Evolutionary conservation across 2,888 invertebrate species (phyloP), one percentile per base, ranked within the genome.

Genomic region (Salticus scenicus): DNA sequence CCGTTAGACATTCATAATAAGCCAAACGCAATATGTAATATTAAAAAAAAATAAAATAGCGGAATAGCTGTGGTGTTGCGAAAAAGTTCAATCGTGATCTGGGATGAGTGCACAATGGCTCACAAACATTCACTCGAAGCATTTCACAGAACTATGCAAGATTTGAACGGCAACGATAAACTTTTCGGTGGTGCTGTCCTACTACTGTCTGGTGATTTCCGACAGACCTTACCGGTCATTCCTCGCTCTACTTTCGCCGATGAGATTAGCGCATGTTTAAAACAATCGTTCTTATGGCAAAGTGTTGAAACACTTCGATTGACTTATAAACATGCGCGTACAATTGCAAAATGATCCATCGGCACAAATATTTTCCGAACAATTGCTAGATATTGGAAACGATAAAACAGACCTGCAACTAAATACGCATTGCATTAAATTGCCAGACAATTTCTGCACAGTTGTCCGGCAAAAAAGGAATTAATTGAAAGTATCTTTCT

Each of bases 251-350:
- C 31, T 8, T 8, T 24, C 0, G 66, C 31, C 7, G 66, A 66
- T 66, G 66, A 66, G 30, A 4, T 28, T 66, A 28, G 30, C 0
- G 20, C 31, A 31, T 90, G 88, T 66, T 4, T 57, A 5, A 57
- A 57, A 57, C 17, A 5, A 24, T 57, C 57, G 5, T 1, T 5
- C 12, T 7, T 66, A 31, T 66, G 66, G 30, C 1, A 30, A 27
- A 0, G 27, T 12, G 27, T 63, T 17, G 17, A 31, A n/a, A 28
- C 4, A 66, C 2, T 28, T 14, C 28, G 1, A 17, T 1, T 66
- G 14, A 28, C n/a, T n/a, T 10, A 30, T 0, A 8, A 30, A 66
- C 30, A 30, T 66, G 31, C 31, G 66, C 1, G 4, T 66, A 30
- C 1, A 66, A n/a, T 1, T 66, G 7, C 4, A 28, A 66, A 1